Evolutionary conservation across 2,113 vertebrate genomes (phyloP), one percentile per base, ranked within the genome.

Genomic region (Urocolius indicus): DNA sequence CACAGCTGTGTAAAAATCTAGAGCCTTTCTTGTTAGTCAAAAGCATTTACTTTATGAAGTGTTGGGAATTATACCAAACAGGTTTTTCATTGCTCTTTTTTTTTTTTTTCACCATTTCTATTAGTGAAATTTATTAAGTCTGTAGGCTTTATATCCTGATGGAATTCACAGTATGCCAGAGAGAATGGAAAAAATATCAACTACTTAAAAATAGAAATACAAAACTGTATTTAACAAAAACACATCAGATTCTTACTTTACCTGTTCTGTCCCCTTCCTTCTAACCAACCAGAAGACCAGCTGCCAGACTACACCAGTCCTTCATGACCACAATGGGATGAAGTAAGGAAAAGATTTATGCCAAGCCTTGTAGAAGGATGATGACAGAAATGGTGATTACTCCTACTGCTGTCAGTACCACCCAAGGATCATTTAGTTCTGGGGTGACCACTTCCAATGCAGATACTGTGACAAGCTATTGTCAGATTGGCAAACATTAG

Each of bases 271-370:
- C 8, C 18, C 36, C 14, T 34, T 14, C 21, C 11, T 75, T 21
- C 54, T 34, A 30, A 68, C 15, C 1, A 1, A 71, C 51, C 2
- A 0, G 41, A 66, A 77, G 13, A 32, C 34, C 1, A 0, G 52
- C 49, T 89, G 36, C 71, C 62, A 78, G 34, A 14, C 87, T 46
- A 51, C 13, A 52, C 59, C 27, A n/a, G 55, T 51, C 48, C 72
- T 77, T 73, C 45, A 52, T 48, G 11, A 61, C 59, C 65, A 46
- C 61, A 78, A 34, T 0, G 4, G 51, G 32, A 74, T 43, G 77
- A 79, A 87, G 48, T 10, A 6, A 7, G 15, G 43, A 62, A 52
- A 5, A 62, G 43, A 84, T 67, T 84, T 58, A 66, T 52, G 52
- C 43, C 6, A 16, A 84, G 23, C 8, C 49, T 76, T 7, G 4